Evolutionary conservation across 2,888 invertebrate genomes (phyloP).

Genomic region (Nomada lathburiana): DNA sequence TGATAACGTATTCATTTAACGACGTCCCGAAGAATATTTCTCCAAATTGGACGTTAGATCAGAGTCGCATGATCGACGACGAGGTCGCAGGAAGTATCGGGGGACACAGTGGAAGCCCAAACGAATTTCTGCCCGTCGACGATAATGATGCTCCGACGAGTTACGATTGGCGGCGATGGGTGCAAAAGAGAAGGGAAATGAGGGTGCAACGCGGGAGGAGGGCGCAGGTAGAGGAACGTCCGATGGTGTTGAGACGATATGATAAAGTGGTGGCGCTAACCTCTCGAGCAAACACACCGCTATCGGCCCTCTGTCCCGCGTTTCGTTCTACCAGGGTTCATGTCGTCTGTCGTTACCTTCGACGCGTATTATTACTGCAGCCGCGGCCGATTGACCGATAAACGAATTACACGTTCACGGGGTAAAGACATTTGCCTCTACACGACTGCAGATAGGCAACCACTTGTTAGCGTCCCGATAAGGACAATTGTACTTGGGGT

Average conservation of each 20-base stretch:
- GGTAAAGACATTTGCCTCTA: constrained; percentile 38
- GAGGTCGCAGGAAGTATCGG: constrained; percentile 6
- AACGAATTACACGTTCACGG: constrained; percentile 53
- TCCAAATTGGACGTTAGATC: too few species aligned
- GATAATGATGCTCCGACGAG: constrained; percentile 50
- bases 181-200: constrained; percentile 25
- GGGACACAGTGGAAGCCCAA: constrained; percentile 37
- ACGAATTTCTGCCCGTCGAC: constrained; percentile 48
- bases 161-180: constrained; percentile 27
- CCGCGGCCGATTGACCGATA: constrained; percentile 40
- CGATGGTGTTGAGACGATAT: constrained; percentile 71
- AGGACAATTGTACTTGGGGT: constrained; percentile 30
- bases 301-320: constrained; percentile 43
- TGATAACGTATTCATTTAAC: neutral
- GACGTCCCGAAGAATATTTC: neutral
- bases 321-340: constrained; percentile 34
- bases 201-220: constrained; percentile 38
- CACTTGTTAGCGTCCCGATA: constrained; percentile 50
- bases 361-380: constrained; percentile 27
- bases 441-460: constrained; percentile 12
- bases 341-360: constrained; percentile 50
- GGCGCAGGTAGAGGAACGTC: constrained; percentile 66
- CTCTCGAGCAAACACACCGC: constrained; percentile 67
- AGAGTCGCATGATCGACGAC: too few species aligned
- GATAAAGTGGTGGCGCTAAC: constrained; percentile 77